Evolutionary conservation across 2,888 invertebrate genomes (phyloP), one percentile per base, ranked within the genome.

Genomic region (Seira musarum): DNA sequence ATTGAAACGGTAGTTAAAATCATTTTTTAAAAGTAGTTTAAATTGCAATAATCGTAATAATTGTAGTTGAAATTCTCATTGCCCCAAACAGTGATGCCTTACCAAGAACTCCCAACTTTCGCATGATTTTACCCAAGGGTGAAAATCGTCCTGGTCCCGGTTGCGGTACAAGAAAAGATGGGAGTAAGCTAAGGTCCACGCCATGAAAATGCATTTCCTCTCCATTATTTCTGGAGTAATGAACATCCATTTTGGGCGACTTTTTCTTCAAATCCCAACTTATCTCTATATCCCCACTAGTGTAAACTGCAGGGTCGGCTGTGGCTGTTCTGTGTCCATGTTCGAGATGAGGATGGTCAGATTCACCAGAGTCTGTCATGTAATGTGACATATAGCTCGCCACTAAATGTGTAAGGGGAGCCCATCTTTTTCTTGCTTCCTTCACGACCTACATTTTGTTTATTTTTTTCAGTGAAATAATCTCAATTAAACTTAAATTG

Each of bases 131-230:
- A 10, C 71, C 25, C 21, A 83, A 61, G 6, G 82, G 82, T 13
- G 85, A 81, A 60, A 85, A 71, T 74, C 86, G 70, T n/a, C 77
- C 81, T 19, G 83, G 80, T 3, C 78, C 64, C 8, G 85, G 84
- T n/a, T 75, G 68, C 13, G 83, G 83, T 21, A 57, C 70, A 10
- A 85, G 35, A 21, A 60, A 25, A 3, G 81, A 25, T 2, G 86
- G 85, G 19, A 86, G 35, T n/a, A 85, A 30, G 46, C 75, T 79
- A 10, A 85, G 61, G 40, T 86, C 86, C n/a, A 86, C 76, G 10
- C 80, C 80, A 64, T 84, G 84, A 72, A 76, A 84, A 71, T 84
- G 84, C 21, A 68, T 72, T 21, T 85, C 84, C 2, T 79, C 71
- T 21, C 67, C 79, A 6, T 60, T 63, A 40, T 69, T 35, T 10